These are phyloP conservation scores for Papilio dardanus DNA, from an alignment of 1,140 invertebrate genomes.

Conservation along the genomic window DNA sequence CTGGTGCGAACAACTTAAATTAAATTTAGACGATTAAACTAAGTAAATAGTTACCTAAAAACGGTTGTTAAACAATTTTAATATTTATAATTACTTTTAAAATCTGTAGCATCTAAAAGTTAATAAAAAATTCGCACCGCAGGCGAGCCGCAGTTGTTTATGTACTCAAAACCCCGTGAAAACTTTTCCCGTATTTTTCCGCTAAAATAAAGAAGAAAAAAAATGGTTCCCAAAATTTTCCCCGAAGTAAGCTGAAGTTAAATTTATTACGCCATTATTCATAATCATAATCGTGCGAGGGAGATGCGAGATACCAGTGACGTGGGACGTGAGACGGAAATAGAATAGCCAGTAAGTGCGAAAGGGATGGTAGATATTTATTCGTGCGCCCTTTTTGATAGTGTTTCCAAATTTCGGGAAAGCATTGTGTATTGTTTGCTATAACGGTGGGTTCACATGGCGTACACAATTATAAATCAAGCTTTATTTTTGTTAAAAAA, in stretches of 20 bases:
- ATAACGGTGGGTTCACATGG: conserved; percentile 65
- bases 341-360: conserved; percentile 38
- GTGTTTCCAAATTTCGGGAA: conserved; percentile 82
- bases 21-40: no score
- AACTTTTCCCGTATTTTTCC: conserved; percentile 61
- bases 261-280: conserved; percentile 70
- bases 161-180: conserved; percentile 53
- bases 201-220: conserved; percentile 41
- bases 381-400: conserved; percentile 73
- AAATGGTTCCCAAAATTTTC: conserved; percentile 51
- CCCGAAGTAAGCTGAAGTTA: conserved; percentile 59
- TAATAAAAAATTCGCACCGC: conserved; percentile 57
- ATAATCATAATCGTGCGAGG: conserved; percentile 65
- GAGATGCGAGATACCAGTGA: conserved; percentile 43
- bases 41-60: no score
- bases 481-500: background rate
- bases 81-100: background rate
- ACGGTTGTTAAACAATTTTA: background rate
- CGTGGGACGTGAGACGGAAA: conserved; percentile 46
- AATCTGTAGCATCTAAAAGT: background rate
- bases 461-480: conserved; percentile 28
- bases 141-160: conserved; percentile 53
- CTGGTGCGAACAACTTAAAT: no score
- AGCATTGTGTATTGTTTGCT: conserved; percentile 73
- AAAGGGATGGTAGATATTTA: conserved; percentile 59